Percentiles rank a stretch among this genome's conserved stretches.
phyloP scores from a whole-genome alignment of 2,888 invertebrate genomes.

The Tryphoninae sp. region DNA sequence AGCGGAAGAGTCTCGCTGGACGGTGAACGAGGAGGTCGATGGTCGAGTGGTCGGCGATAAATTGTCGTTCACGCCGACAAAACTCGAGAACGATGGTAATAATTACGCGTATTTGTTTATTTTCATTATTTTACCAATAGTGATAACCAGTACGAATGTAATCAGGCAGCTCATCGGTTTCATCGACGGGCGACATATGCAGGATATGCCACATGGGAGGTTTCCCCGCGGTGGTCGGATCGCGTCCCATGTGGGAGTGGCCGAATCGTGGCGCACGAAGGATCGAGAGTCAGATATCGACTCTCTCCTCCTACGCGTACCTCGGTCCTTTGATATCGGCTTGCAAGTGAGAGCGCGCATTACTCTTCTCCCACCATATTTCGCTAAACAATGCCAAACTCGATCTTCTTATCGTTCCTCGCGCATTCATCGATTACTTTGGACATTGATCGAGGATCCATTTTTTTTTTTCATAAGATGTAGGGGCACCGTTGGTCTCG shows the following conservation, averaged over 20 bases:
- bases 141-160: no score
- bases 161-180: conserved; percentile 53
- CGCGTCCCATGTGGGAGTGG: conserved; percentile 68
- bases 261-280: conserved; percentile 63
- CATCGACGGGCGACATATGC: conserved; percentile 75
- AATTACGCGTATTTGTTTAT: not conserved
- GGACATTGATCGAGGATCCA: not conserved
- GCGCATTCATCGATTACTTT: conserved; percentile 1
- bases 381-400: conserved; percentile 4
- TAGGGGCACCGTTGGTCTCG: conserved; percentile 82
- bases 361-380: not conserved
- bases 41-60: conserved; percentile 1
- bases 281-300: conserved; percentile 69
- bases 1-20: conserved; percentile 33
- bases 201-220: conserved; percentile 80
- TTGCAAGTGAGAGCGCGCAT: conserved; percentile 74
- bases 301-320: conserved; percentile 71
- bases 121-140: no score
- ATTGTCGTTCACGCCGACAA: conserved; percentile 18
- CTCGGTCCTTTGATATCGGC: conserved; percentile 77
- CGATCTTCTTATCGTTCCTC: not conserved
- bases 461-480: conserved; percentile 77
- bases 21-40: not conserved
- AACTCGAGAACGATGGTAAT: conserved; percentile 56
- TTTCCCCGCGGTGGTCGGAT: conserved; percentile 64